Base-by-base conservation (phyloP, 2,888 invertebrate genomes). In the Strigamia crassipes region DNA sequence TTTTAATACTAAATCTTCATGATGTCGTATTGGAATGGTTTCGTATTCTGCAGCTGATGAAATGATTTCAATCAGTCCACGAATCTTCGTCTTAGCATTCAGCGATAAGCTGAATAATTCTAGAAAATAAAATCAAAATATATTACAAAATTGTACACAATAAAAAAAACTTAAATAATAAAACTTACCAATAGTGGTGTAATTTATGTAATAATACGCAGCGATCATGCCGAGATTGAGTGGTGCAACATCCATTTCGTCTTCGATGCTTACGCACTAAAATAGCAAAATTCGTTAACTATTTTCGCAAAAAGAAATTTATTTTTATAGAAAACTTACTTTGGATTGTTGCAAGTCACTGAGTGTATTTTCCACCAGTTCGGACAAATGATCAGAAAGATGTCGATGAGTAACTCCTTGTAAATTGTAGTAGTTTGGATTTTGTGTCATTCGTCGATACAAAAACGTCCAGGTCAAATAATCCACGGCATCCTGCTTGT, bases 201-300 rank as follows among this genome's bases (percentile, higher is more conserved):
- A 99, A 88, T 99, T 98, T 86, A 99, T 99, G 89, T 99, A 99
- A 88, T 99, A 99, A 89, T 99, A 99, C 0, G 99, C 97, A 0
- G 99, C 99, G 88, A 99, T 99, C 98, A 99, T 99, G 86, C 99
- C 99, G 87, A 99, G 90, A 90, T 99, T 99, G 46, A 99, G 91
- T 0, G 99, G 97, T 83, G 96, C 91, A 0, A 96, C 95, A 87
- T 99, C 98, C 94, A 99, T 96, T 85, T 99, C 99, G 85, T 99
- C 99, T 87, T 99, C 98, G 9, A 99, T 92, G 80, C 96, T 94
- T 85, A 99, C 97, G 88, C 99, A 99, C 87, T 86, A 83, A 56
- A 85, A 83, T 81, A 51, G 66, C 21, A 77, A 38, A 66, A 38
- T 12, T 38, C 21, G 78, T 66, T 61, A 77, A 13, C 41, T 27